Base-by-base conservation (phyloP, 2,888 invertebrate genomes). In the Thymelicus acteon region DNA sequence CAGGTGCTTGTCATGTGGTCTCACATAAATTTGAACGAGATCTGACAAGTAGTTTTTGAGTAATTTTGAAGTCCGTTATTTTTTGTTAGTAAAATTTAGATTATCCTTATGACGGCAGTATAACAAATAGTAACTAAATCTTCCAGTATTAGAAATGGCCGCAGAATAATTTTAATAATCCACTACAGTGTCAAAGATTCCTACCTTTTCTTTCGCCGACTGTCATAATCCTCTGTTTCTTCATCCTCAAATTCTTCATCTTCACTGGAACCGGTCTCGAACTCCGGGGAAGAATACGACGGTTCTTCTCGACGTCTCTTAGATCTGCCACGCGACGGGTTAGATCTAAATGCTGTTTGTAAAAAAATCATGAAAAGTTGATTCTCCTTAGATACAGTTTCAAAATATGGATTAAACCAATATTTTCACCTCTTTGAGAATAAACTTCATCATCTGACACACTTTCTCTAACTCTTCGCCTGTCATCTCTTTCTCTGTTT, bases 151-250 rank as follows among this genome's bases (percentile, higher is more conserved):
- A 31, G 31, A 3, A 31, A 31, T 5, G 5, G 31, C 31, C 31
- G 31, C 31, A 31, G 31, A 31, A 31, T 31, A 31, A 31, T 31
- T 31, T 5, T 31, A 31, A 5, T 31, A 31, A 5, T 31, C 31
- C 0, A 5, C 44, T 44, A 44, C 0, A 10, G 19, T 19, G 19
- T 24, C 12, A 62, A 10, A 52, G 13, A 37, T 8, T 39, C 48
- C 37, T 40, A 74, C 73, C 48, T 60, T 60, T 60, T 76, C 61
- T 24, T 74, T 71, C 72, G 74, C 15, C 31, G 72, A 19, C 13
- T 64, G 63, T 70, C 57, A 10, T 58, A 58, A 48, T 66, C 66
- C 15, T n/a, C 62, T 10, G 39, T 19, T n/a, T 60, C 60, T 67
- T 8, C 44, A 3, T 69, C 54, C 5, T 69, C 57, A 6, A 4